Evolutionary conservation across 2,888 invertebrate genomes (phyloP), one percentile per base, ranked within the genome.

Genomic region (Hydrotaea cyrtoneurina): DNA sequence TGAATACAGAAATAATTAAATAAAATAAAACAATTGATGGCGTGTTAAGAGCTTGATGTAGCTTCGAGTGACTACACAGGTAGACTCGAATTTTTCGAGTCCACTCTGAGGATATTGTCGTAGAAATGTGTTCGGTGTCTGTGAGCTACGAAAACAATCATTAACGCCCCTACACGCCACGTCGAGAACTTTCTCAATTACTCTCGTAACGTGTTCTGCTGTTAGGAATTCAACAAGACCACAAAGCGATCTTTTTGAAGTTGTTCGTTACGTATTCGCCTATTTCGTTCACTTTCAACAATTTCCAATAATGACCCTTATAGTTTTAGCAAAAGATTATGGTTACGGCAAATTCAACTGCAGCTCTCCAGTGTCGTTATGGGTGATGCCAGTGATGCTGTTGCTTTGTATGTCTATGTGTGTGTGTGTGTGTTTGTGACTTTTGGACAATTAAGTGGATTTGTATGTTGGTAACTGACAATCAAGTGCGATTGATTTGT

Each of bases 361-460:
- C 43, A 69, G 43, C 23, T 39, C 23, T 43, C 23, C 10, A 0
- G 43, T 4, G 15, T 69, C n/a, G 23, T 69, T 69, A 23, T 15
- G 21, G 23, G 15, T 7, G 21, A 1, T 11, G 43, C 46, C 11
- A 21, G 36, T 19, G 46, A 1, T 75, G 26, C 23, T 39, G 11
- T 13, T 39, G 39, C 43, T 19, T 43, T 19, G 23, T 4, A 31
- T 72, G 53, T 19, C 4, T 62, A 1, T 66, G 66, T 66, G 15
- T 36, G 66, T 43, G 39, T 2, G 4, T 39, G 55, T 72, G 57
- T 66, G 78, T 55, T 17, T 76, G 50, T 72, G 80, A 81, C 72
- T 83, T 84, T 74, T 78, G 69, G 79, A 77, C 82, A 80, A 77
- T 83, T 83, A 82, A 82, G 80, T 85, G 83, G 80, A 78, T 86